Evolutionary conservation across 2,888 invertebrate genomes (phyloP).

Genomic region (Andrena marginata): DNA sequence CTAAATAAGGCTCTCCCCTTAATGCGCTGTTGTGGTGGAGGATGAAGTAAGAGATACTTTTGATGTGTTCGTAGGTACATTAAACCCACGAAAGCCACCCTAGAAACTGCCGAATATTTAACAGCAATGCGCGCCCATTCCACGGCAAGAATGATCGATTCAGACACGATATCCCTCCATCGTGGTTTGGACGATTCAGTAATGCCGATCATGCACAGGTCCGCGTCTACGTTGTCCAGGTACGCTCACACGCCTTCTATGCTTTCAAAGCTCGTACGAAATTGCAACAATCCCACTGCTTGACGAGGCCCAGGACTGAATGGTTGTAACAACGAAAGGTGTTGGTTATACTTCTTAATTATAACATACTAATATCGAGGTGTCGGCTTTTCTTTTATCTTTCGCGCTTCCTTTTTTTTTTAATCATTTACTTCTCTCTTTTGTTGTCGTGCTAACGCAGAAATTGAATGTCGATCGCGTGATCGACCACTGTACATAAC

Average conservation of each 20-base stretch:
- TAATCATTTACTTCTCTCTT: slow-evolving; percentile 4
- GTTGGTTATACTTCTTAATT: slow-evolving; percentile 28
- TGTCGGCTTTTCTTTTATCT: slow-evolving; percentile 29
- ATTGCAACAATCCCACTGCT: slow-evolving; percentile 59
- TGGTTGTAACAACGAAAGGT: slow-evolving; percentile 9
- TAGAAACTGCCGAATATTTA: slow-evolving; percentile 92
- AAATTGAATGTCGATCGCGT: not conserved
- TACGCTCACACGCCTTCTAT: slow-evolving; percentile 74
- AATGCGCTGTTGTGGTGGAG: not conserved
- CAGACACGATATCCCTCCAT: slow-evolving; percentile 92
- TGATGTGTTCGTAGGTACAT: slow-evolving; percentile 86
- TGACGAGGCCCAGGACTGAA: slow-evolving; percentile 38
- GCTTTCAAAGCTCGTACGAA: slow-evolving; percentile 49
- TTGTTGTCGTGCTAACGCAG: slow-evolving; percentile 23
- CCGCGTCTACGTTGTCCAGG: slow-evolving; percentile 87
- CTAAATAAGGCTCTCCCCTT: no score
- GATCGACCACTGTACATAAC: slow-evolving; percentile 10
- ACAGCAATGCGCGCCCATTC: slow-evolving; percentile 86
- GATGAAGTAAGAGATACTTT: not conserved
- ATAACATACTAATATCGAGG: slow-evolving; percentile 36
- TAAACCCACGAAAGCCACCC: slow-evolving; percentile 90
- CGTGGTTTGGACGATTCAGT: slow-evolving; percentile 92
- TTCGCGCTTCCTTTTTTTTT: slow-evolving; percentile 31
- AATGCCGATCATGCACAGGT: slow-evolving; percentile 85
- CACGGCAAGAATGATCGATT: slow-evolving; percentile 83